These are phyloP conservation scores for Linepithema humile DNA, from an alignment of 1,140 invertebrate genomes.

Conservation along the genomic window DNA sequence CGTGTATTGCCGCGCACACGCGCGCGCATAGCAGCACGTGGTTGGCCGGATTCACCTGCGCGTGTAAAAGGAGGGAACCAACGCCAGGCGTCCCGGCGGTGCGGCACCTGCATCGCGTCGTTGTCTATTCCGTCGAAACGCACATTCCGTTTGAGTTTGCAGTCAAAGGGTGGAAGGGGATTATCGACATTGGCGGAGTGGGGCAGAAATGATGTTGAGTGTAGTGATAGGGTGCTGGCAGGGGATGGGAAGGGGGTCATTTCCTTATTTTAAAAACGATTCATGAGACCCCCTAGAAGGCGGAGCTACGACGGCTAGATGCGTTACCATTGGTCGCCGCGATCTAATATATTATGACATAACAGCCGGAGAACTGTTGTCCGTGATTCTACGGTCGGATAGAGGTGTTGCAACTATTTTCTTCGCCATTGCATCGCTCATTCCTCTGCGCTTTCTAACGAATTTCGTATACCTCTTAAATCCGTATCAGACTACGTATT, in stretches of 20 bases:
- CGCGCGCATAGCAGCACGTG: conserved; percentile 62
- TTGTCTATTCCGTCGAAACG: conserved; percentile 63
- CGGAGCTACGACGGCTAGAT: conserved; percentile 61
- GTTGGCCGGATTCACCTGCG: conserved; percentile 68
- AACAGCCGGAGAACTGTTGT: conserved; percentile 56
- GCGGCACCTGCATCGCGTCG: conserved; percentile 58
- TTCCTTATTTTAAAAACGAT: conserved; percentile 71
- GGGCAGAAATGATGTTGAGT: conserved; percentile 12
- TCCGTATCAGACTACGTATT: too few relatives aligned
- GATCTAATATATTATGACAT: conserved; percentile 69
- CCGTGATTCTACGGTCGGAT: conserved; percentile 13
- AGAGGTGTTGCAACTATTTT: neutral
- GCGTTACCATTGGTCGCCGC: conserved; percentile 63
- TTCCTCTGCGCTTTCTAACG: neutral
- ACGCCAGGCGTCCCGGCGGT: conserved; percentile 59
- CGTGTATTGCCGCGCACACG: conserved; percentile 45
- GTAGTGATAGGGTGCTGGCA: neutral
- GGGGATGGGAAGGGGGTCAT: conserved; percentile 43
- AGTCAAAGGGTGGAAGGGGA: conserved; percentile 3
- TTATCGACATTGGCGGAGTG: conserved; percentile 31
- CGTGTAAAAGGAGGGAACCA: conserved; percentile 67
- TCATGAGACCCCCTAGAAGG: conserved; percentile 63
- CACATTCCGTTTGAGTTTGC: neutral
- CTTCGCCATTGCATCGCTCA: neutral
- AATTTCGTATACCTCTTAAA: too few relatives aligned